Conservation (phyloP, 2,113 vertebrate genomes). For the Rhadina sibilatrix region DNA sequence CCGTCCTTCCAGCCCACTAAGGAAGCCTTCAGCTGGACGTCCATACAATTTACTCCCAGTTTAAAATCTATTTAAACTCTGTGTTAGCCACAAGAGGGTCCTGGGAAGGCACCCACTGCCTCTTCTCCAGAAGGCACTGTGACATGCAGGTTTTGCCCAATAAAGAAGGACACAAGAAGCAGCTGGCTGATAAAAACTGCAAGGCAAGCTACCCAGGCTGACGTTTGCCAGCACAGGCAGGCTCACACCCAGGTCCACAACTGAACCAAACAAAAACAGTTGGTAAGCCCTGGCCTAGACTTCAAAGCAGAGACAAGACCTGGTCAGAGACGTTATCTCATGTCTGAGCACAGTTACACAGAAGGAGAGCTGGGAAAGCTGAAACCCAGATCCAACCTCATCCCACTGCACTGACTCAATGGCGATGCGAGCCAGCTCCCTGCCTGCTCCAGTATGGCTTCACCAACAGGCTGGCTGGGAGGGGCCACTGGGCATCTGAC, state of each 20-base stretch:
- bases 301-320: not conserved
- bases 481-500: fast-evolving
- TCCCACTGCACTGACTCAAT: not conserved
- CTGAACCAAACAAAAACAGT: not conserved
- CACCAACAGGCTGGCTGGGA: not conserved
- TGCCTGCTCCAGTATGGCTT: not conserved
- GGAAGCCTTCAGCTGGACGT: not conserved
- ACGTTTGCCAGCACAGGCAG: not conserved
- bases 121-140: not conserved
- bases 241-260: not conserved
- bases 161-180: not conserved
- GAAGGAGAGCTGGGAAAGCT: not conserved
- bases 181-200: not conserved
- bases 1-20: not conserved
- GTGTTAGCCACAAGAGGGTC: not conserved
- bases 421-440: fast-evolving
- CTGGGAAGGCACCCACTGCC: not conserved
- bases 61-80: not conserved
- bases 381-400: not conserved
- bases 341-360: not conserved
- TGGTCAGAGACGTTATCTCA: not conserved
- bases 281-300: not conserved
- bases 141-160: fast-evolving
- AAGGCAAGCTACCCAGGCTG: not conserved
- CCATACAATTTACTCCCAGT: not conserved